phyloP scores from a whole-genome alignment of 2,888 invertebrate genomes.

The Drosophila siamana region DNA sequence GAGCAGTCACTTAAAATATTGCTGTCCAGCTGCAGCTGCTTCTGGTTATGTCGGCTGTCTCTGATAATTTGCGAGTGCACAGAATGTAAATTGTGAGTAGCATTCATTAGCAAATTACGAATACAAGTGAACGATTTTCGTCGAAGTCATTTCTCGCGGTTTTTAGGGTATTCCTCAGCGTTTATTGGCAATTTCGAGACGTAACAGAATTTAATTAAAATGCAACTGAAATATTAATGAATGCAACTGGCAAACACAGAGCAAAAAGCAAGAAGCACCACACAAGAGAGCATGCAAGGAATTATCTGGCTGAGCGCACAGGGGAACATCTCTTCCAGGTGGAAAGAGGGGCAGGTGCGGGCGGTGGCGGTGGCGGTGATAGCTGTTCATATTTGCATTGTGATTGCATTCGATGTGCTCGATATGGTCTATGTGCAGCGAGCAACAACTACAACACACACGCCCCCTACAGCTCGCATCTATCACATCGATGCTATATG shows the following conservation, averaged over 20 bases:
- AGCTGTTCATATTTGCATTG: constrained; percentile 14
- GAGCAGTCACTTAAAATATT: background rate
- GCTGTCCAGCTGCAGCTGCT: background rate
- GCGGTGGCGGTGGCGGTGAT: background rate
- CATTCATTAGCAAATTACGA: constrained; percentile 2
- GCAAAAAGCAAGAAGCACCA: background rate
- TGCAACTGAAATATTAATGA: constrained; percentile 45
- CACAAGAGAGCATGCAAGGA: background rate
- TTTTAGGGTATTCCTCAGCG: background rate
- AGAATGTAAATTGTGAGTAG: background rate
- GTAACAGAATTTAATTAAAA: constrained; percentile 33
- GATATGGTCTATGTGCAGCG: constrained; percentile 19
- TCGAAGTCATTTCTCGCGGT: background rate
- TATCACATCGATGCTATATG: background rate
- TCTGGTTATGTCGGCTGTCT: background rate
- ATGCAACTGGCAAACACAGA: constrained; percentile 10
- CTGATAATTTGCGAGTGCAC: background rate
- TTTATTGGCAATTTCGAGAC: background rate
- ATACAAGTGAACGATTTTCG: background rate
- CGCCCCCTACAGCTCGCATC: background rate
- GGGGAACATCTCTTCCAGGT: background rate
- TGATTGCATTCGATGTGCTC: constrained; percentile 14
- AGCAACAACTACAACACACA: background rate
- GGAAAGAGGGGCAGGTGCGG: too few species aligned
- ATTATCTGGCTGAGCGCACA: constrained; percentile 1